Base-by-base conservation (phyloP, 2,113 vertebrate species). In the Dendrocopos noguchii region DNA sequence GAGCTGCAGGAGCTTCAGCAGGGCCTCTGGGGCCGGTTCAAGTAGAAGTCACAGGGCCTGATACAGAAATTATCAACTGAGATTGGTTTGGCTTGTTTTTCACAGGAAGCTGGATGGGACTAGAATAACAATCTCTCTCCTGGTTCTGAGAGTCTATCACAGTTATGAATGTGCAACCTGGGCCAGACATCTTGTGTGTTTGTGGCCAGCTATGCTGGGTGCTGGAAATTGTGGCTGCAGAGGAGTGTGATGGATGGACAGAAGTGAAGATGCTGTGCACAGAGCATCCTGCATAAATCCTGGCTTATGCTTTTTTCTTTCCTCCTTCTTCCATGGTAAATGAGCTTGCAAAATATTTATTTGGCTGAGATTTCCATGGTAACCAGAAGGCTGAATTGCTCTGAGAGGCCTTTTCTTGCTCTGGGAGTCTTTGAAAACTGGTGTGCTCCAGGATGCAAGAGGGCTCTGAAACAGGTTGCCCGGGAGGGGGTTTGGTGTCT, bases 31-130 rank as follows among this genome's bases (percentile, higher is more conserved):
- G 59, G 65, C 64, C 0, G 1, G 67, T 64, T 92, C 76, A 64
- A 21, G 56, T 2, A 72, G 65, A 75, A 86, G 57, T 81, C 65
- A 75, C 1, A 5, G n/a, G n/a, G 56, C 11, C 64, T 42, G 55
- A 16, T 76, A 61, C 15, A 68, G 84, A 72, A 95, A 83, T 91
- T 80, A 75, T 72, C 94, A 88, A 34, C 84, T 90, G 68, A 61
- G 33, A 64, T 15, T 36, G 59, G 16, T 36, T 90, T 50, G 65
- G 75, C 82, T 68, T 85, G 68, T 50, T 76, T 61, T 91, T 67
- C 66, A 39, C 1, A 22, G 79, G 80, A 85, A 70, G 52, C 22
- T 92, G 68, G 64, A n/a, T 66, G 64, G 56, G 53, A 34, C 27
- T 70, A 3, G 25, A 42, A 28, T 7, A 78, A 61, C 61, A 33